These are phyloP conservation scores for Kuschelorhynchus macadamiae DNA, from an alignment of 2,888 invertebrate species.

Conservation along the genomic window DNA sequence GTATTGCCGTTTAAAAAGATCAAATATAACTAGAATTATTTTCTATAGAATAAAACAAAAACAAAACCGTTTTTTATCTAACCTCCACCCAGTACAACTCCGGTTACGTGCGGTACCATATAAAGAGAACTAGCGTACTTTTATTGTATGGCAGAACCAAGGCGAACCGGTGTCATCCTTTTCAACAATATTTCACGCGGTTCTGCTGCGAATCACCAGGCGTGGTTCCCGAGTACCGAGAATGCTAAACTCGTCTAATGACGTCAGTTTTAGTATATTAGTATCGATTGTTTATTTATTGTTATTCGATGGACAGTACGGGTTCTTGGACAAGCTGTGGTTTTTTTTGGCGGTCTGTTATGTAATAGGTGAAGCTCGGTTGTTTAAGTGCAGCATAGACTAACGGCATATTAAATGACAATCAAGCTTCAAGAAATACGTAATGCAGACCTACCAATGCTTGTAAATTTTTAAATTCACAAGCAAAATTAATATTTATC, in stretches of 20 bases:
- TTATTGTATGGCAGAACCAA: conserved; percentile 48
- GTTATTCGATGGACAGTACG: conserved; percentile 3
- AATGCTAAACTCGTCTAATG: conserved; percentile 48
- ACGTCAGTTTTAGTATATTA: conserved; percentile 36
- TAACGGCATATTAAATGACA: too few species aligned
- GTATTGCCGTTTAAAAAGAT: too few species aligned
- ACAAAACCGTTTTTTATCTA: conserved; percentile 13
- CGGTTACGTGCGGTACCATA: conserved; percentile 39
- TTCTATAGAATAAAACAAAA: too few species aligned
- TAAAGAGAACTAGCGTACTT: conserved; percentile 37
- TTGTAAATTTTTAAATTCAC: too few species aligned
- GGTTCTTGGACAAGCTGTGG: too few species aligned
- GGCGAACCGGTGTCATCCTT: conserved; percentile 61
- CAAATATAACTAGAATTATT: too few species aligned
- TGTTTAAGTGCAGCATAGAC: too few species aligned
- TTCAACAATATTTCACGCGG: conserved; percentile 51
- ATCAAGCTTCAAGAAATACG: too few species aligned
- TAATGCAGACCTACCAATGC: too few species aligned
- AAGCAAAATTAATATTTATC: too few species aligned
- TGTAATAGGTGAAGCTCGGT: too few species aligned
- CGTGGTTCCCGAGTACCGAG: conserved; percentile 41
- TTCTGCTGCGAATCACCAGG: conserved; percentile 31
- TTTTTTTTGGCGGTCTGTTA: too few species aligned
- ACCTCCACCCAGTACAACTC: conserved; percentile 25
- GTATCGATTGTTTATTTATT: conserved; percentile 23